Percentiles rank a stretch among this genome's conserved stretches.
These are phyloP conservation scores for Megamerina dolium DNA, from an alignment of 2,888 invertebrate species.

Conservation along the genomic window DNA sequence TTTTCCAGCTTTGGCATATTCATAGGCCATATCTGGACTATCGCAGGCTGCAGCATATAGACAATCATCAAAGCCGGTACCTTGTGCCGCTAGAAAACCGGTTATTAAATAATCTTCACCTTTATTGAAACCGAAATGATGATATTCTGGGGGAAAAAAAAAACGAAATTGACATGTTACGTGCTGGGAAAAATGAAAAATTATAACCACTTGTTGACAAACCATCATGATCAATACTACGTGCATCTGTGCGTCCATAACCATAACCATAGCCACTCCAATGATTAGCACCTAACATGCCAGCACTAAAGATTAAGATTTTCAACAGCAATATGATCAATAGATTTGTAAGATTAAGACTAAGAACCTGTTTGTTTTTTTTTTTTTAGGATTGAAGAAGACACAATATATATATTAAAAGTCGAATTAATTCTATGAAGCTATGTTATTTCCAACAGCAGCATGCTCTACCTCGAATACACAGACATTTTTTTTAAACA, in stretches of 20 bases:
- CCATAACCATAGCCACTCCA: constrained; percentile 53
- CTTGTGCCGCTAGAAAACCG: constrained; percentile 62
- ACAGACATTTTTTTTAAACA: too few species aligned
- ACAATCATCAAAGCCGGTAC: constrained; percentile 66
- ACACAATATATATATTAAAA: too few species aligned
- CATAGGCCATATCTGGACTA: constrained; percentile 60
- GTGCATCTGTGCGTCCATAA: constrained; percentile 44
- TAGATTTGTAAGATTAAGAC: constrained; percentile 75
- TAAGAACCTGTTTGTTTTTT: constrained; percentile 53
- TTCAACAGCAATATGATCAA: constrained; percentile 74
- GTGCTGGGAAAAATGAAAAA: not conserved
- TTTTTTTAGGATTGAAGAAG: too few species aligned
- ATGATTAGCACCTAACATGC: constrained; percentile 68
- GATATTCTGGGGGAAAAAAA: not conserved
- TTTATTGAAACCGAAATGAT: constrained; percentile 52
- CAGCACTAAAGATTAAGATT: constrained; percentile 74
- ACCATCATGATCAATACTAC: constrained; percentile 21
- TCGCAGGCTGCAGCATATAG: constrained; percentile 71
- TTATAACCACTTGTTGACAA: not conserved
- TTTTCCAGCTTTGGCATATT: constrained; percentile 73
- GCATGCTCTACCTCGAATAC: too few species aligned
- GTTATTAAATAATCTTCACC: constrained; percentile 58
- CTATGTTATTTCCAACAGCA: too few species aligned
- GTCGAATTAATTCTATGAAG: too few species aligned
- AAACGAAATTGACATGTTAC: not conserved